A percentile compares a stretch with the other conserved stretches of the same genome.
Evolutionary conservation across 2,888 invertebrate species (phyloP).

Genomic region (Drosophila basisetae): DNA sequence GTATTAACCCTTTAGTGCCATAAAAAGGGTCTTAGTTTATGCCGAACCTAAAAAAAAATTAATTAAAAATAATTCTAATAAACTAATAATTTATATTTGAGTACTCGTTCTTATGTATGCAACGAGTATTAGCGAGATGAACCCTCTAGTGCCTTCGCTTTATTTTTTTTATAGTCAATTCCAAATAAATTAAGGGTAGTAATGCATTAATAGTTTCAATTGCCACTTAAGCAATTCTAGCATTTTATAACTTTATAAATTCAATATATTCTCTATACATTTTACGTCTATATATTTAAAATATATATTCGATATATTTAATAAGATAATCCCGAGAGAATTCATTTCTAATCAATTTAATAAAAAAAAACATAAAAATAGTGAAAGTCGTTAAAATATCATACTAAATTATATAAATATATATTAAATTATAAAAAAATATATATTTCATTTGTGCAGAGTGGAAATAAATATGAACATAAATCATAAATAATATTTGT

Average conservation of each 20-base stretch:
- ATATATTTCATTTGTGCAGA: not conserved
- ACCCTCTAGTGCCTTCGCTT: no score
- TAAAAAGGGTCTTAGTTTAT: not conserved
- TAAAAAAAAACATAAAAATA: not conserved
- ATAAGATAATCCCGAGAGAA: not conserved
- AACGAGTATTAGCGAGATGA: not conserved
- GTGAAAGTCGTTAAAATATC: no score
- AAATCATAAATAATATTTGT: not conserved
- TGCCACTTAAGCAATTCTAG: not conserved
- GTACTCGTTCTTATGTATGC: not conserved
- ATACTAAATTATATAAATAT: no score
- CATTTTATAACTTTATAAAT: not conserved
- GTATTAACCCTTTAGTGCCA: not conserved
- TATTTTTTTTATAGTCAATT: not conserved
- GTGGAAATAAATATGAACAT: not conserved
- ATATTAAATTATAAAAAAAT: not conserved
- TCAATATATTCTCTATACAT: not conserved
- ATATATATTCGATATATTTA: not conserved
- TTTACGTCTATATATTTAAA: not conserved
- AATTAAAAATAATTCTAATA: not conserved
- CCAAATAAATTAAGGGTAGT: not conserved
- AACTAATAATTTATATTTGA: no score
- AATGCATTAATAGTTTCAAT: not conserved
- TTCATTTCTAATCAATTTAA: not conserved
- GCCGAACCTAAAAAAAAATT: not conserved